Conservation (phyloP, 2,113 vertebrate genomes). For the Bucco capensis region DNA sequence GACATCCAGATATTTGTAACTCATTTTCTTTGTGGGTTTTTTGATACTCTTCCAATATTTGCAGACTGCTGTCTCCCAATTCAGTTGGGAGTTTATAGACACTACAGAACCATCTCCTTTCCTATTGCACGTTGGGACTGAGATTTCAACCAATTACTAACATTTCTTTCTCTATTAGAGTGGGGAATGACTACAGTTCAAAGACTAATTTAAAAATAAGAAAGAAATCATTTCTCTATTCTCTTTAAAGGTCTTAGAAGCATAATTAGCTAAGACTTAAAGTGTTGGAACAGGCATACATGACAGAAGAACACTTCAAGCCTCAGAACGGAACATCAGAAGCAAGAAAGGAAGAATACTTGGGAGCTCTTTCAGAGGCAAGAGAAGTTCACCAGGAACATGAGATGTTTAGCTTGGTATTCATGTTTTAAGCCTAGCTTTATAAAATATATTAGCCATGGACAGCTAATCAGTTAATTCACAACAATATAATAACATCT, state of each 20-base stretch:
- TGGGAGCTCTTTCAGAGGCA: neutral
- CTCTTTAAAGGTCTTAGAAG: neutral
- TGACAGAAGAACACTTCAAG: neutral
- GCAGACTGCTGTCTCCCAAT: neutral
- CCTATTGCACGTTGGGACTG: neutral
- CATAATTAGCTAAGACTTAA: neutral
- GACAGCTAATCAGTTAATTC: neutral
- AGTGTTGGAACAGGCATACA: neutral
- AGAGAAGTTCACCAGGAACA: slow-evolving; percentile 22
- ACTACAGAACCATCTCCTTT: neutral
- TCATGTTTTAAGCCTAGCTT: slow-evolving; percentile 41
- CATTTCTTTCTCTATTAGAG: neutral
- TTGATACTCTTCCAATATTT: neutral
- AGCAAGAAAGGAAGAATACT: slow-evolving; percentile 14
- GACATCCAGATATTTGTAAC: neutral
- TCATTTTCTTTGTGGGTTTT: neutral
- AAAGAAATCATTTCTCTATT: neutral
- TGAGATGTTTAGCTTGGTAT: slow-evolving; percentile 29
- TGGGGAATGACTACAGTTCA: neutral
- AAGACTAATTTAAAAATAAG: neutral
- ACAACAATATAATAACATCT: neutral
- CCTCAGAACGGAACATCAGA: neutral
- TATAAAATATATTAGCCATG: no score
- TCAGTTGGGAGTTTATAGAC: neutral
- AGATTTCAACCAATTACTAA: neutral